These are phyloP conservation scores for Colletes collaris DNA, from an alignment of 2,888 invertebrate species.

Conservation along the genomic window DNA sequence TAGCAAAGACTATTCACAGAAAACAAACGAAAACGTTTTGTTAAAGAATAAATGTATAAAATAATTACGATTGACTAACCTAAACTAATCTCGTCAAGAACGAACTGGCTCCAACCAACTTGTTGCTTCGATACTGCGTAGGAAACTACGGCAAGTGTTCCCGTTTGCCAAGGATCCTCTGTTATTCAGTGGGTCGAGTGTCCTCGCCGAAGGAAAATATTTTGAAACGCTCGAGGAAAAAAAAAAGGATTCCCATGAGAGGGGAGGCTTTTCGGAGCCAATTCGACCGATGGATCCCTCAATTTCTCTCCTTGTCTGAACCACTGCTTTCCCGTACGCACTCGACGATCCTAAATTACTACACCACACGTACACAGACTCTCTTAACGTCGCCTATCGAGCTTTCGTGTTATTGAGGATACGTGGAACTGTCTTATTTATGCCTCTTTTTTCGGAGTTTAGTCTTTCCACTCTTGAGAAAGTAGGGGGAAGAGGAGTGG, in stretches of 20 bases:
- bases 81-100: too few relatives aligned
- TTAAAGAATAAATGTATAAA: too few relatives aligned
- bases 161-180: constrained; percentile 29
- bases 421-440: constrained; percentile 25
- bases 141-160: constrained; percentile 50
- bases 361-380: background rate
- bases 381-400: background rate
- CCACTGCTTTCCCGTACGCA: background rate
- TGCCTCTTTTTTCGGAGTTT: background rate
- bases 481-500: background rate
- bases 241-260: constrained; percentile 33
- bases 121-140: constrained; percentile 36
- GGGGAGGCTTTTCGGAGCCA: constrained; percentile 11
- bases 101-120: background rate
- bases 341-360: constrained; percentile 23
- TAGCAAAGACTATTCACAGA: too few relatives aligned
- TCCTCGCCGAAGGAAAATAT: constrained; percentile 24
- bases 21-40: too few relatives aligned
- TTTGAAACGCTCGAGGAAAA: constrained; percentile 24
- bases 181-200: constrained; percentile 24
- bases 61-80: too few relatives aligned
- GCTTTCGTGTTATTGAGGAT: constrained; percentile 22
- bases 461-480: constrained; percentile 1
- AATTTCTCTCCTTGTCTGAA: background rate
- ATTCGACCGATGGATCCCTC: constrained; percentile 11